Evolutionary conservation across 1,140 invertebrate species (phyloP).

Genomic region (Aporrectodea caliginosa): DNA sequence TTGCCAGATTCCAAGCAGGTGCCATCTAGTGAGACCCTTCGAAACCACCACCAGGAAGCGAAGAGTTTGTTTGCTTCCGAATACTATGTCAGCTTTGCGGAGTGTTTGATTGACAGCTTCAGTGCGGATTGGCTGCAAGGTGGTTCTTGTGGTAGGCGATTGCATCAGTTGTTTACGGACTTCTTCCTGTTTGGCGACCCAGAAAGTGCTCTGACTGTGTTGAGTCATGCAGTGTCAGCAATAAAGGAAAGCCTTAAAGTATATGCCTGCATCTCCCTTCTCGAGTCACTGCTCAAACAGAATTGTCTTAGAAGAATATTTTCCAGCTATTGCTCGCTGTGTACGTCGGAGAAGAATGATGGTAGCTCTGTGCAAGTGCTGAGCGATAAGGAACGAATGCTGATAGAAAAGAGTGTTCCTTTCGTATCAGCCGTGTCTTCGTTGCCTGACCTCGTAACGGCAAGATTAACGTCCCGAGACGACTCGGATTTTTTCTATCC

Average conservation of each 20-base stretch:
- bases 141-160: not conserved
- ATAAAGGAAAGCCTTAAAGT: not conserved
- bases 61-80: not conserved
- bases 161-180: not conserved
- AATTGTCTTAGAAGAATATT: not conserved
- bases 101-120: not conserved
- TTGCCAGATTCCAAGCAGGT: not conserved
- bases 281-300: not conserved
- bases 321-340: not conserved
- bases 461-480: not conserved
- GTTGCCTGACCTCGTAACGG: constrained; percentile 1
- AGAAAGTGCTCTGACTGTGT: not conserved
- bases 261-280: not conserved
- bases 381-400: not conserved
- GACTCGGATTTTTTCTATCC: constrained; percentile 12
- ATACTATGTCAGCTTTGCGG: not conserved
- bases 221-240: not conserved
- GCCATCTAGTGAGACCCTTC: not conserved
- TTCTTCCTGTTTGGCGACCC: not conserved
- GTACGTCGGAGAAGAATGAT: not conserved
- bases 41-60: not conserved
- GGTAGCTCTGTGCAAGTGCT: not conserved
- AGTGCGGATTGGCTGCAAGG: not conserved
- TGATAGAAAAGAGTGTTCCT: not conserved
- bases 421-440: not conserved